A percentile compares a stretch with the other conserved stretches of the same genome.
Evolutionary conservation across 2,888 invertebrate genomes (phyloP).

Genomic region (Trichopoda pennipes): DNA sequence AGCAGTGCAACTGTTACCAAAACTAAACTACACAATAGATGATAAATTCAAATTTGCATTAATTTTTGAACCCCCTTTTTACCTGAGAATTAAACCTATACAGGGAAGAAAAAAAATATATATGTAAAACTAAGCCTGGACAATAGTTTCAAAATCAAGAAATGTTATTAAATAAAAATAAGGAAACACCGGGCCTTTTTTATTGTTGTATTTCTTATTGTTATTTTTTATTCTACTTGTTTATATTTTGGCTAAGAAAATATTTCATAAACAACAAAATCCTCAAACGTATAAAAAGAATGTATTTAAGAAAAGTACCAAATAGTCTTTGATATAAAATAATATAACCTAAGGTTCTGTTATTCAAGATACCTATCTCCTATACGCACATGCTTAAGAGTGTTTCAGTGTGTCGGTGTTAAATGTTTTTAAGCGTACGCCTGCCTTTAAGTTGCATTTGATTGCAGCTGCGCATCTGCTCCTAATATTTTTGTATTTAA

Average conservation of each 20-base stretch:
- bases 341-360: conserved; percentile 66
- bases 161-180: conserved; percentile 40
- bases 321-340: conserved; percentile 62
- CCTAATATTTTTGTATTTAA: conserved; percentile 48
- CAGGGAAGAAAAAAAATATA: conserved; percentile 28
- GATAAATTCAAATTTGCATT: no score
- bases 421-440: conserved; percentile 51
- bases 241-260: conserved; percentile 67
- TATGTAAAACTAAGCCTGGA: conserved; percentile 65
- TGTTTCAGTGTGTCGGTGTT: conserved; percentile 11
- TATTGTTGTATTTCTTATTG: conserved; percentile 53
- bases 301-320: conserved; percentile 26
- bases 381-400: conserved; percentile 5
- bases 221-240: conserved; percentile 31
- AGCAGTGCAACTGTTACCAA: no score
- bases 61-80: not conserved
- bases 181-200: conserved; percentile 69
- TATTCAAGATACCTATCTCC: conserved; percentile 50
- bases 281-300: conserved; percentile 59
- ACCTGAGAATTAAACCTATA: conserved; percentile 36
- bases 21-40: no score
- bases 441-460: conserved; percentile 60
- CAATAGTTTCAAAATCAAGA: conserved; percentile 60
- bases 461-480: conserved; percentile 67
- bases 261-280: conserved; percentile 50